phyloP scores from a whole-genome alignment of 2,113 vertebrate species.

The Sinocyclocheilus anshuiensis region DNA sequence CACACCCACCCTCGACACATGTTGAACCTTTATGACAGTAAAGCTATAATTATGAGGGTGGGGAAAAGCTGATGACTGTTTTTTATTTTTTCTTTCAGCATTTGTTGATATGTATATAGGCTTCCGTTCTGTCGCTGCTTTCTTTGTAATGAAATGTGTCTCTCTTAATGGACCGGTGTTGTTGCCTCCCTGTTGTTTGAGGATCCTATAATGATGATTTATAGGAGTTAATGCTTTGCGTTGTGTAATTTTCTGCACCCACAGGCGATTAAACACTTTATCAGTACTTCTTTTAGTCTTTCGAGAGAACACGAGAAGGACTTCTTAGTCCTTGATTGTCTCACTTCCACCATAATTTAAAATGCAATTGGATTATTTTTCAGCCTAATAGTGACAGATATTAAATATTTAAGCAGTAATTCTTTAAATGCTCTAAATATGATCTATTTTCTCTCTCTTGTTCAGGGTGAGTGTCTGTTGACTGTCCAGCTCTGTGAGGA shows the following conservation, averaged over 20 bases:
- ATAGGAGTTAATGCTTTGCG: not conserved
- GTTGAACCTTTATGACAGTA: not conserved
- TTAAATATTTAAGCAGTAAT: not conserved
- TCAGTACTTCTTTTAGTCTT: not conserved
- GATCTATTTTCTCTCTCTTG: not conserved
- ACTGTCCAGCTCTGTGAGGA: constrained; percentile 85
- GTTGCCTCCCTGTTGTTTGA: not conserved
- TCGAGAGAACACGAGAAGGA: not conserved
- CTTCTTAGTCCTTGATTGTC: not conserved
- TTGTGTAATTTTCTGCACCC: constrained; percentile 23
- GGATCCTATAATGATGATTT: constrained; percentile 27
- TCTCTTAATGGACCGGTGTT: constrained; percentile 22
- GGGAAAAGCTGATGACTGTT: constrained; percentile 22
- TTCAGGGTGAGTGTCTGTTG: constrained; percentile 87
- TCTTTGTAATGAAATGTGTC: constrained; percentile 10
- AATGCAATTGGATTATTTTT: not conserved
- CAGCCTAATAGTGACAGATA: not conserved
- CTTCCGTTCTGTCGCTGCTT: constrained; percentile 42
- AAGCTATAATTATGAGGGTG: constrained; percentile 16
- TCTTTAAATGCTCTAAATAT: constrained; percentile 2
- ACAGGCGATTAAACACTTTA: not conserved
- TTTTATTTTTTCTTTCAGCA: not conserved
- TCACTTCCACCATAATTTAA: not conserved
- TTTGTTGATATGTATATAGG: constrained; percentile 47
- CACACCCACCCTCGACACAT: not conserved